phyloP scores from a whole-genome alignment of 2,113 vertebrate genomes.

The Podarcis muralis region DNA sequence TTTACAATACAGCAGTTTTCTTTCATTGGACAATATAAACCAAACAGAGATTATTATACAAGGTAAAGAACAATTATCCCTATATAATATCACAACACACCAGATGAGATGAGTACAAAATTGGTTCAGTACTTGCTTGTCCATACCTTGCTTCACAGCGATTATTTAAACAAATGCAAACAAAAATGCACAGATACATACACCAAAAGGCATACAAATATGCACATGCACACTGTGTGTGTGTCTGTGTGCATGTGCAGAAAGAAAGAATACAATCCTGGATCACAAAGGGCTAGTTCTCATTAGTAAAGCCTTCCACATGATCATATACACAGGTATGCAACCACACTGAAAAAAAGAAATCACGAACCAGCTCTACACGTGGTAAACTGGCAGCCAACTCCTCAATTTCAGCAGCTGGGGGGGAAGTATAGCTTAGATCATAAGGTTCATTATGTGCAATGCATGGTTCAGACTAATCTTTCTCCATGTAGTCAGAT shows the following conservation, averaged over 20 bases:
- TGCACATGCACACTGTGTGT: background rate
- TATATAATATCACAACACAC: slow-evolving; percentile 28
- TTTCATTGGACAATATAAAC: too few relatives aligned
- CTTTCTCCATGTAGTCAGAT: slow-evolving; percentile 7
- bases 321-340: background rate
- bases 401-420: background rate
- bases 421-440: background rate
- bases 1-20: too few relatives aligned
- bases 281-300: background rate
- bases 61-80: background rate
- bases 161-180: slow-evolving; percentile 29
- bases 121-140: slow-evolving; percentile 53
- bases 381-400: background rate
- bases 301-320: background rate
- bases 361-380: background rate
- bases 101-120: slow-evolving; percentile 44
- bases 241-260: background rate
- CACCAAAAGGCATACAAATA: background rate
- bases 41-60: too few relatives aligned
- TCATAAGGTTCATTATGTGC: background rate
- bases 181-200: slow-evolving; percentile 43
- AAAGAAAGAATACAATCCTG: background rate
- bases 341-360: background rate
- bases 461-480: background rate
- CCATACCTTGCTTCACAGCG: slow-evolving; percentile 37